Evolutionary conservation across 2,113 vertebrate species (phyloP).

Genomic region (Cranoglanis bouderius): DNA sequence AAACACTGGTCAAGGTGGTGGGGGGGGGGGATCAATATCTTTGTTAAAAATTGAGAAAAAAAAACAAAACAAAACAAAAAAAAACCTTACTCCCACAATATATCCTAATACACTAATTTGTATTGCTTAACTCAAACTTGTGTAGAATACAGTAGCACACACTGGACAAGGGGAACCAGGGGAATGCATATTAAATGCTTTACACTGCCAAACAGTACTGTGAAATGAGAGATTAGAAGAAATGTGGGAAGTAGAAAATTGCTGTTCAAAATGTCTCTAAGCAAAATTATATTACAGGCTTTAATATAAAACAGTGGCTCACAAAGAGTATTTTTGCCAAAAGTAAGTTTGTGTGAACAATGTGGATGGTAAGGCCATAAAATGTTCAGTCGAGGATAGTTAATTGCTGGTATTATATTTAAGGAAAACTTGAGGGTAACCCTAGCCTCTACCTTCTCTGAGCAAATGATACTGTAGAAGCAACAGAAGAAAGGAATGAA

Average conservation of each 20-base stretch:
- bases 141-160: constrained; percentile 39
- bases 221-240: neutral
- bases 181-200: constrained; percentile 34
- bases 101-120: constrained; percentile 19
- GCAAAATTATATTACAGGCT: neutral
- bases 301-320: neutral
- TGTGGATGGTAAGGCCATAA: constrained; percentile 30
- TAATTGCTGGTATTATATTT: constrained; percentile 64
- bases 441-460: constrained; percentile 65
- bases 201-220: neutral
- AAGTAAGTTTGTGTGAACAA: neutral
- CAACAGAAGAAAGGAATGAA: constrained; percentile 64
- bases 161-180: constrained; percentile 14
- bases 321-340: constrained; percentile 6
- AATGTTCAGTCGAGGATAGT: constrained; percentile 48
- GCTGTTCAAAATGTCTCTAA: neutral
- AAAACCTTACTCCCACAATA: neutral
- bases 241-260: neutral
- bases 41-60: constrained; percentile 51
- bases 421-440: constrained; percentile 65
- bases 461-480: constrained; percentile 61
- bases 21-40: constrained; percentile 13
- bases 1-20: constrained; percentile 53
- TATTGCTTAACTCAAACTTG: constrained; percentile 11
- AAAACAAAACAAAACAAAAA: constrained; percentile 20